phyloP scores from a whole-genome alignment of 2,888 invertebrate species.

The Hyposoter dolosus region DNA sequence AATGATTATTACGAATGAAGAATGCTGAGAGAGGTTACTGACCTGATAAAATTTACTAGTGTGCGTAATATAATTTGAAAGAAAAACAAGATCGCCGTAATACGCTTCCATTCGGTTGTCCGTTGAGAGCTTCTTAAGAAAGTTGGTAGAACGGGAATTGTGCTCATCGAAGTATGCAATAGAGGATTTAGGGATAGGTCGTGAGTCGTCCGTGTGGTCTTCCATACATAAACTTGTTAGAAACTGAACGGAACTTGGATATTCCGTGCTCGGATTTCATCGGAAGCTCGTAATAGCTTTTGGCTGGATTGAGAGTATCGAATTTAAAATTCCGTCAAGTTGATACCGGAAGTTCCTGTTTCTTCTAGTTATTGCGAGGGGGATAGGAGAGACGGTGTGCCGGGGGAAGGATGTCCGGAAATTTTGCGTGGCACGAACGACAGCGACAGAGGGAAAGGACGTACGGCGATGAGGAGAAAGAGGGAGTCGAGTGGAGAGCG shows the following conservation, averaged over 20 bases:
- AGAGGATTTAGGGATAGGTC: slow-evolving; percentile 55
- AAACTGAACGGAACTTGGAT: background rate
- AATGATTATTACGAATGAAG: background rate
- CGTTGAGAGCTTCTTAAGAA: slow-evolving; percentile 3
- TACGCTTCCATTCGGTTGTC: background rate
- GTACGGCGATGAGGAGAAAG: background rate
- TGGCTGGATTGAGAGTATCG: background rate
- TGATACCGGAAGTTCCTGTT: slow-evolving; percentile 33
- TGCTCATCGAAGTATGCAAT: slow-evolving; percentile 4
- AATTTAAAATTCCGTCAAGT: slow-evolving; percentile 52
- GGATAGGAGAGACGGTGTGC: background rate
- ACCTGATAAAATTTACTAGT: background rate
- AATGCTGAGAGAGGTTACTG: background rate
- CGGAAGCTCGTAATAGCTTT: slow-evolving; percentile 32
- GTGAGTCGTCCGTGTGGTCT: slow-evolving; percentile 33
- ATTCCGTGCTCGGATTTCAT: slow-evolving; percentile 9
- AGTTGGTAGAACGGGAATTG: background rate
- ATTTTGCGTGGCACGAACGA: slow-evolving; percentile 36
- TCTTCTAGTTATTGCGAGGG: background rate
- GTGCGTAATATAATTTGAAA: background rate
- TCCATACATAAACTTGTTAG: background rate
- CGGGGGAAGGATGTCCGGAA: slow-evolving; percentile 40
- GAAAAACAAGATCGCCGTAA: background rate
- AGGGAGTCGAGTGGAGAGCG: background rate
- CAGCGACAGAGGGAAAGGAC: background rate